These are phyloP conservation scores for Apantesis nais DNA, from an alignment of 2,888 invertebrate species.

Conservation along the genomic window DNA sequence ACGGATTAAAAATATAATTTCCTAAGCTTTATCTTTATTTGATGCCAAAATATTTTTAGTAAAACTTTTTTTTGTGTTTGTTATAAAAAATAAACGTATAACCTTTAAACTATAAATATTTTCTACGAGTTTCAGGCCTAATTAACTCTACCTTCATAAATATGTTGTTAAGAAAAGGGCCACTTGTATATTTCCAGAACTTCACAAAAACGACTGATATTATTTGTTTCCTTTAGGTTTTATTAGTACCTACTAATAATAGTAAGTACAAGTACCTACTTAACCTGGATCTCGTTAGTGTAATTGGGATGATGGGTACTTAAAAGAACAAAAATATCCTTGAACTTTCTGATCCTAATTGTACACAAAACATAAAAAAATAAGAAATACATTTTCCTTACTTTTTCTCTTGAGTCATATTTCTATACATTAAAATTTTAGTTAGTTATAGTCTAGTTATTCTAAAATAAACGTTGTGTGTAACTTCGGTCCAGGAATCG, in stretches of 20 bases:
- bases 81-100: background rate
- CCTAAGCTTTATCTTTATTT: too few species aligned
- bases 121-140: background rate
- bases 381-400: background rate
- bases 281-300: background rate
- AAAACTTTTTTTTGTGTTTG: background rate
- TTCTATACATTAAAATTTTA: too few species aligned
- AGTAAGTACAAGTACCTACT: background rate
- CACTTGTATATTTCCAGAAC: background rate
- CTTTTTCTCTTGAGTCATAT: background rate
- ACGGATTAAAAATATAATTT: too few species aligned
- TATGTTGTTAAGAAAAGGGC: background rate
- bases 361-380: background rate
- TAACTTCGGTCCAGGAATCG: too few species aligned
- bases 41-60: background rate
- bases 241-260: background rate
- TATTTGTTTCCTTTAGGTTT: background rate
- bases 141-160: background rate
- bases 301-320: background rate
- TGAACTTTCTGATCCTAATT: background rate
- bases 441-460: too few species aligned
- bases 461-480: too few species aligned
- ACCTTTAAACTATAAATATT: background rate
- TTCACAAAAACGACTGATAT: background rate
- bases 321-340: background rate